Base-by-base conservation (phyloP, 2,888 invertebrate genomes). In the Fragum sueziense region DNA sequence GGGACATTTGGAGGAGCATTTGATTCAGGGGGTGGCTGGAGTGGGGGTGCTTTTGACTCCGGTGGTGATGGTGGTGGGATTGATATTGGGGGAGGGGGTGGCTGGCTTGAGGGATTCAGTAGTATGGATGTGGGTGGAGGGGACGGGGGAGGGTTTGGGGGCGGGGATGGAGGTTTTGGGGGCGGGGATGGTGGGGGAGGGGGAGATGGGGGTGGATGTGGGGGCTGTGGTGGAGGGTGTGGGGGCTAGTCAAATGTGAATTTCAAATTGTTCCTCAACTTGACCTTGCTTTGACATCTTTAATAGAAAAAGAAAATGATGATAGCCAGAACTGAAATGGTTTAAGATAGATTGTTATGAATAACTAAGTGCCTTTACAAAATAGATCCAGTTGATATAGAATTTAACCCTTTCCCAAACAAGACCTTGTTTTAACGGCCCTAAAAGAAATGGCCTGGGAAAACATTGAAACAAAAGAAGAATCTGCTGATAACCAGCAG, bases 11-110 rank as follows among this genome's bases (percentile, higher is more conserved):
- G 74, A 11, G 79, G 80, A 7, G 74, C 74, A 37, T 67, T 67
- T 20, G 76, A 76, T 25, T 73, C 54, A 7, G 68, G 65, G 17
- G 76, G 78, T 0, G 83, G 76, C 2, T 79, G 52, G 22, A 61
- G 71, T 27, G 85, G 74, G 11, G 79, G 79, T 7, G 84, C 59
- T 61, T 76, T 76, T 62, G 84, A 72, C 70, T 41, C 69, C 1
- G 69, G 72, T 0, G 80, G 76, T 9, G 79, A 68, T 29, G 73
- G 65, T 65, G 54, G 65, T 34, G 76, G 73, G 25, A 68, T 34
- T 62, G 75, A 52, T n/a, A 61, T n/a, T 22, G 79, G 29, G 29
- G 68, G 68, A 14, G 76, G 74, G 31, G 72, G 65, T 41, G 71
- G 54, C 27, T 67, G 76, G 41, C 62, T 51, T 11, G 69, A 25